Base-by-base conservation (phyloP, 2,888 invertebrate genomes). In the Xiphydria camelus region DNA sequence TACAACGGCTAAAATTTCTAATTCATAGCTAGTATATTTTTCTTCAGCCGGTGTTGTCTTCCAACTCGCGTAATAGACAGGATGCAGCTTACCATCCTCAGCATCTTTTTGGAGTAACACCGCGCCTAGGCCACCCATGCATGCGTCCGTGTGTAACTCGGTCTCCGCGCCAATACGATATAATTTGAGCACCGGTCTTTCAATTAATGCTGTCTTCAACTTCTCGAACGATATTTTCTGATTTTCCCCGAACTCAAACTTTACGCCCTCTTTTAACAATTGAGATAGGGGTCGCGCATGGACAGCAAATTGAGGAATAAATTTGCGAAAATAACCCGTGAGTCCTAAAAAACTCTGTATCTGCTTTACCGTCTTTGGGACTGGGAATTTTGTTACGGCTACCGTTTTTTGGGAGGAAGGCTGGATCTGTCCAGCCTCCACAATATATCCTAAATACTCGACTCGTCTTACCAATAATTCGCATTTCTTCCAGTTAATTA, bases 331-430 rank as follows among this genome's bases (percentile, higher is more conserved):
- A 21, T 31, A 31, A 12, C 12, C 31, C 3, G 20, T 19, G 7
- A 31, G 19, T 9, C 39, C 32, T 7, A 32, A 14, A n/a, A 41
- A 41, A 12, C 6, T 10, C 15, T 39, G 31, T 12, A 47, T 18
- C 4, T 36, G 21, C 14, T 20, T 35, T 10, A 25, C 22, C 7
- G 4, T 32, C 10, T 17, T 18, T 10, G 43, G 47, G 4, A 17
- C 31, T 17, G 42, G 42, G n/a, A 35, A 44, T 10, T 44, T 14
- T 12, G 36, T 23, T 6, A 47, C 32, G 4, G 42, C 43, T 10
- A 20, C 10, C 1, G 36, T 14, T 12, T 29, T 44, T 32, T 2
- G 21, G 23, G 33, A 9, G 19, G 42, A 41, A n/a, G 47, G 36
- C 20, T 35, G 42, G 2, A 45, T 19, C 4, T 20, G 37, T 7